Evolutionary conservation across 2,888 invertebrate species (phyloP).

Genomic region (Nomada hirtipes): DNA sequence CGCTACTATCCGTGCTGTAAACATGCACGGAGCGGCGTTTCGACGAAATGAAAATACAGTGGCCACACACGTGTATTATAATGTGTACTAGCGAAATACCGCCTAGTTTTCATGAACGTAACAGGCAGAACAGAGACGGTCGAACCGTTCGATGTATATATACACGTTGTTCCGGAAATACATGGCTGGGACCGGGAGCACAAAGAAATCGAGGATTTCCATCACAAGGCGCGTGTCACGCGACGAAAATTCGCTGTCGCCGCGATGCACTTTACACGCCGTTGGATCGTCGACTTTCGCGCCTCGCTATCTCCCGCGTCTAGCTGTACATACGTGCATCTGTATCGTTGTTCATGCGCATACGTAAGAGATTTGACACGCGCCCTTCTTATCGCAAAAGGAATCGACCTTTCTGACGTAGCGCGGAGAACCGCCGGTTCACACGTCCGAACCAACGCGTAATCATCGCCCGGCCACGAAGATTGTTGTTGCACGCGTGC

Average conservation of each 20-base stretch:
- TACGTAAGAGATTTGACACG: constrained; percentile 41
- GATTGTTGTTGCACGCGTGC: background rate
- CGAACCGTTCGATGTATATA: constrained; percentile 11
- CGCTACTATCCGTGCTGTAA: background rate
- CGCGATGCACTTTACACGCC: constrained; percentile 36
- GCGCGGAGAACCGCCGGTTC: background rate
- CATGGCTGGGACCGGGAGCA: constrained; percentile 21
- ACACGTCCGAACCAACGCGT: background rate
- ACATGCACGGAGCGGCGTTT: background rate
- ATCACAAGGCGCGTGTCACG: constrained; percentile 50
- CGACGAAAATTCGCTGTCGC: constrained; percentile 31
- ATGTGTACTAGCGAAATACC: background rate
- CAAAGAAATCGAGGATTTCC: constrained; percentile 54
- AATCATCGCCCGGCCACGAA: background rate
- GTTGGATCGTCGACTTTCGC: constrained; percentile 3
- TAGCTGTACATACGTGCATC: too few species aligned
- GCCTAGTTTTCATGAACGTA: background rate
- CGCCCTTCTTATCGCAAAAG: constrained; percentile 36
- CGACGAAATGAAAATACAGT: background rate
- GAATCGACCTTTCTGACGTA: constrained; percentile 30
- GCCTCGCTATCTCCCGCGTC: constrained; percentile 12
- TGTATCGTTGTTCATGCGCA: background rate
- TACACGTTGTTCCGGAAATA: constrained; percentile 42
- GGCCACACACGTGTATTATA: too few species aligned
- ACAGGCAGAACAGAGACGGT: constrained; percentile 19